Evolutionary conservation across 2,888 invertebrate species (phyloP), one percentile per base, ranked within the genome.

Genomic region (Nephrocerus scutellatus): DNA sequence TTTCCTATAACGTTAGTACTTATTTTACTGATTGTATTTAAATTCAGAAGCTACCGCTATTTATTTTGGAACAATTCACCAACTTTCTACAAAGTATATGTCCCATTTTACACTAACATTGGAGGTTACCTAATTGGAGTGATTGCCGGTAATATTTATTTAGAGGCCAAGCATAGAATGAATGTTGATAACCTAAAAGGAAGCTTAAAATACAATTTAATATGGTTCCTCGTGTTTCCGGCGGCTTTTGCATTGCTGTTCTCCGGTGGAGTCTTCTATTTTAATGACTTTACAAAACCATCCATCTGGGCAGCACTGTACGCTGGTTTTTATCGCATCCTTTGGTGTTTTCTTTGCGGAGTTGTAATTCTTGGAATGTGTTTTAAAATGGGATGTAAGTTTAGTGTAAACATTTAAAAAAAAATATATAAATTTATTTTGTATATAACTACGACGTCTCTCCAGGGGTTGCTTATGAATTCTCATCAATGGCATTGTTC

Each of bases 251-350:
- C 49, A 5, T 33, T 62, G 2, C 44, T 62, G 3, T 47, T 55
- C 20, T 53, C 59, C 1, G 62, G 58, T 3, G 46, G 43, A 7
- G 50, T 57, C 6, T 53, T 70, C 28, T 66, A 68, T 23, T 51
- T 50, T 15, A 50, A 62, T 6, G 57, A 62, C 14, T 62, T 59
- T 39, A 43, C 46, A 12, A 59, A 55, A 26, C 62, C 68, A 0
- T 60, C 63, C 1, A 39, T 68, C 23, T 62, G 59, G 56, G 52
- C 68, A n/a, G 68, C 66, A 1, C 20, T 71, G 2, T 72, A 70
- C 48, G 66, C 67, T 34, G 63, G 64, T 1, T 30, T 66, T 2
- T 63, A 63, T 34, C 66, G 64, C 44, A 68, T 65, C 48, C 18
- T 66, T 4, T 71, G 68, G 58, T 58, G 60, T 6, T 15, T 70